Conservation (phyloP, 2,797 vertebrate genomes). For the Acrossocheilus fasciatus region DNA sequence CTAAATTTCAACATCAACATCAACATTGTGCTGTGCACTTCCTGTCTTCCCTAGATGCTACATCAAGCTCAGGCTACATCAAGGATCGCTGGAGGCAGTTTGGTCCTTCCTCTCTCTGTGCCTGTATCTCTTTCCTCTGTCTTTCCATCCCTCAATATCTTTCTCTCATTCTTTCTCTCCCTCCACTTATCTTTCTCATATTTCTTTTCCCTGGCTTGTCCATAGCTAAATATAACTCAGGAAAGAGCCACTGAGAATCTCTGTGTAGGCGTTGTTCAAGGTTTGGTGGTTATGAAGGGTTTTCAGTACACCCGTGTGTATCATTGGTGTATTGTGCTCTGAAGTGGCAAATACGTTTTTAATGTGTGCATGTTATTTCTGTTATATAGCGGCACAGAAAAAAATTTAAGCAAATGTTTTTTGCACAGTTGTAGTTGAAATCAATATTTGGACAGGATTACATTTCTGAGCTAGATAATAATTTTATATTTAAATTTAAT, state of each 20-base stretch:
- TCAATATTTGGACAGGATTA: not conserved
- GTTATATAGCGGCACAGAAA: not conserved
- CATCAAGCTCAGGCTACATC: slow-evolving; percentile 14
- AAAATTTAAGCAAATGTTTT: not conserved
- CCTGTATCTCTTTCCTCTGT: slow-evolving; percentile 54
- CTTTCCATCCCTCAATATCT: slow-evolving; percentile 32
- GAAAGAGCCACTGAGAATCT: slow-evolving; percentile 39
- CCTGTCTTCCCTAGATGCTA: slow-evolving; percentile 2
- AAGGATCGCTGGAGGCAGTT: slow-evolving; percentile 15
- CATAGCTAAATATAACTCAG: slow-evolving; percentile 60
- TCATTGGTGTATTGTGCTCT: slow-evolving; percentile 5
- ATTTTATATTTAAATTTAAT: no score
- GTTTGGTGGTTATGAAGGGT: slow-evolving; percentile 43
- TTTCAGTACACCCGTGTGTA: slow-evolving; percentile 3
- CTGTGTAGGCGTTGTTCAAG: slow-evolving; percentile 45
- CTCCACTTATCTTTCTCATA: slow-evolving; percentile 49
- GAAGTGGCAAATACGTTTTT: not conserved
- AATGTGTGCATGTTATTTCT: not conserved
- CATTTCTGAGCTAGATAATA: not conserved
- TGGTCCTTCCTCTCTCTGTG: slow-evolving; percentile 2
- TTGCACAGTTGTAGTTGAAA: not conserved
- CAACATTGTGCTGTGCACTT: not conserved
- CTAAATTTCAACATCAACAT: not conserved
- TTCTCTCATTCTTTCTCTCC: slow-evolving; percentile 43
- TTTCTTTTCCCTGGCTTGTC: slow-evolving; percentile 57